Evolutionary conservation across 2,113 vertebrate species (phyloP), one percentile per base, ranked within the genome.

Genomic region (Hippocampus zosterae): DNA sequence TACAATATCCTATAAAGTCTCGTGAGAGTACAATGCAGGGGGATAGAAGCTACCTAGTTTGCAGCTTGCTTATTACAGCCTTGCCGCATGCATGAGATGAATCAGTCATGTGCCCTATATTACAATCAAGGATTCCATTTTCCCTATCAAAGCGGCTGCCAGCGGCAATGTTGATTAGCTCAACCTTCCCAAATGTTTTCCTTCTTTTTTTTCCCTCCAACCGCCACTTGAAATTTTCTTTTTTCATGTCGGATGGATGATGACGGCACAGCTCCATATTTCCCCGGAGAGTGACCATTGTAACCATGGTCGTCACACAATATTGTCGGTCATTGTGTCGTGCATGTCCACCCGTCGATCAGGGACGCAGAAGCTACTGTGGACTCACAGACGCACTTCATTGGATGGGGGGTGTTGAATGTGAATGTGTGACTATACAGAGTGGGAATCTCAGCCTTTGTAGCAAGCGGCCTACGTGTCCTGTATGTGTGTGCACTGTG

Each of bases 201-300:
- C 67, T 59, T 84, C 68, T 68, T 89, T 90, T 87, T 86, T 48
- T 48, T 16, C 81, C 82, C 86, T 75, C 90, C 88, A 63, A n/a
- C 88, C 88, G 86, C 91, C 92, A 94, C 93, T 94, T 93, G 92
- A 92, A 94, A 94, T 93, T 73, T 92, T 93, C 91, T 91, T 91
- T 93, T 86, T 94, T 95, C 92, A 93, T 92, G 93, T 94, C 90
- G 92, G 91, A 90, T 85, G 80, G 86, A 70, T 88, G 83, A 82
- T 60, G 44, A 82, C 74, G 87, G 90, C 52, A 75, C 84, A 87
- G 89, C 88, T 77, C 74, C 79, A 81, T 48, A 77, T 88, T 87
- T 94, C 93, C 93, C 92, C 59, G 84, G 95, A 94, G 95, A 94
- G 85, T 68, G 81, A 62, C 59, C 77, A 91, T 93, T 91, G 93